Conservation (phyloP, 2,888 invertebrate species). For the Lasioglossum morio region DNA sequence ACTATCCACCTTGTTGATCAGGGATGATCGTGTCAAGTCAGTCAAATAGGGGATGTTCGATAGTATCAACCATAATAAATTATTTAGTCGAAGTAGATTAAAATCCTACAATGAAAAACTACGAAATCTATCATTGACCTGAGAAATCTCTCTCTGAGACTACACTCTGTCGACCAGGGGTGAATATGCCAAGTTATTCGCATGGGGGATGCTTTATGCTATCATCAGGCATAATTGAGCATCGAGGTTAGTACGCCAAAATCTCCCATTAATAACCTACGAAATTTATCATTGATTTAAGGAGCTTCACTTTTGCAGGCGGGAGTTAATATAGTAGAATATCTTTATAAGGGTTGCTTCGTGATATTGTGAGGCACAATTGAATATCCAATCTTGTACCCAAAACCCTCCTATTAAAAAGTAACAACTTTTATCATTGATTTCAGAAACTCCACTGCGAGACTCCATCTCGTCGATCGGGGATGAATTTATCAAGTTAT, state of each 20-base stretch:
- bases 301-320: background rate
- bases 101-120: background rate
- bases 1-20: background rate
- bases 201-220: background rate
- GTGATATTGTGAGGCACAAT: background rate
- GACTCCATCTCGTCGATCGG: background rate
- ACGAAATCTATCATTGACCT: background rate
- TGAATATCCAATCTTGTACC: background rate
- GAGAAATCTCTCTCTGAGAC: background rate
- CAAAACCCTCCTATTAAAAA: background rate
- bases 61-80: background rate
- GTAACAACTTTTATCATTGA: background rate
- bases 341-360: background rate
- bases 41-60: background rate
- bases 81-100: background rate
- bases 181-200: background rate
- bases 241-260: background rate
- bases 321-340: background rate
- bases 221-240: constrained; percentile 1
- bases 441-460: background rate
- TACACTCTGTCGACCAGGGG: background rate
- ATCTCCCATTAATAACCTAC: background rate
- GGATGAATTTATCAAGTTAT: background rate
- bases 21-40: background rate
- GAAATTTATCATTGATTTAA: background rate